phyloP scores from a whole-genome alignment of 2,888 invertebrate genomes.

The Ceraclea dissimilis region DNA sequence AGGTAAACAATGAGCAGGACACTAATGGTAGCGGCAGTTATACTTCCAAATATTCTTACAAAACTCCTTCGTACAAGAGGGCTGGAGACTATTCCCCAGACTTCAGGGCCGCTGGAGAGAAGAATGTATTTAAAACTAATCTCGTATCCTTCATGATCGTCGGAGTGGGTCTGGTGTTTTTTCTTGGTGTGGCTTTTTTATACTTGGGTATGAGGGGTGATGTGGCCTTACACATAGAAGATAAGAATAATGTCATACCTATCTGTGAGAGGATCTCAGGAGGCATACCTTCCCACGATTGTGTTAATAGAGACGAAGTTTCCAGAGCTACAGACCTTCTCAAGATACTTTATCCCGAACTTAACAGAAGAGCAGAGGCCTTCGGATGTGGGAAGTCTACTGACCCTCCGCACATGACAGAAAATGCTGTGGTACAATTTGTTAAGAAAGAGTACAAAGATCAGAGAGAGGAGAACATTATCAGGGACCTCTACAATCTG shows the following conservation, averaged over 20 bases:
- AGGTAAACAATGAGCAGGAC: conserved; percentile 32
- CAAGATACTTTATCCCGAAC: conserved; percentile 56
- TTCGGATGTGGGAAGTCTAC: conserved; percentile 49
- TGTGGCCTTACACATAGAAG: conserved; percentile 46
- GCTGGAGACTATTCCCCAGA: conserved; percentile 37
- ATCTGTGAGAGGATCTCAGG: conserved; percentile 49
- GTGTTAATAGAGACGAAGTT: conserved; percentile 56
- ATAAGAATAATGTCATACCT: conserved; percentile 51
- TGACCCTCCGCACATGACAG: conserved; percentile 51
- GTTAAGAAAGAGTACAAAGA: conserved; percentile 38
- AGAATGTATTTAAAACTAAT: conserved; percentile 51
- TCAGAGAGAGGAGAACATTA: conserved; percentile 32
- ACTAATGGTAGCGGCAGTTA: conserved; percentile 37
- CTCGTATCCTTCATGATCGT: conserved; percentile 58
- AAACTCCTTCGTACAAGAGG: conserved; percentile 32
- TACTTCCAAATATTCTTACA: conserved; percentile 37
- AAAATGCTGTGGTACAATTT: conserved; percentile 54
- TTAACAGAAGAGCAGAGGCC: conserved; percentile 51
- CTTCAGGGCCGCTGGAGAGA: conserved; percentile 41
- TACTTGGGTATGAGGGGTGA: conserved; percentile 60
- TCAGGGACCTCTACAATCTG: conserved; percentile 55
- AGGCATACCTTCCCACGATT: conserved; percentile 53
- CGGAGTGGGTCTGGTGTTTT: conserved; percentile 54
- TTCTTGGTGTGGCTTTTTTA: conserved; percentile 57
- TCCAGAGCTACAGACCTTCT: conserved; percentile 56